These are phyloP conservation scores for Cancer borealis DNA, from an alignment of 2,888 invertebrate genomes.

Conservation along the genomic window DNA sequence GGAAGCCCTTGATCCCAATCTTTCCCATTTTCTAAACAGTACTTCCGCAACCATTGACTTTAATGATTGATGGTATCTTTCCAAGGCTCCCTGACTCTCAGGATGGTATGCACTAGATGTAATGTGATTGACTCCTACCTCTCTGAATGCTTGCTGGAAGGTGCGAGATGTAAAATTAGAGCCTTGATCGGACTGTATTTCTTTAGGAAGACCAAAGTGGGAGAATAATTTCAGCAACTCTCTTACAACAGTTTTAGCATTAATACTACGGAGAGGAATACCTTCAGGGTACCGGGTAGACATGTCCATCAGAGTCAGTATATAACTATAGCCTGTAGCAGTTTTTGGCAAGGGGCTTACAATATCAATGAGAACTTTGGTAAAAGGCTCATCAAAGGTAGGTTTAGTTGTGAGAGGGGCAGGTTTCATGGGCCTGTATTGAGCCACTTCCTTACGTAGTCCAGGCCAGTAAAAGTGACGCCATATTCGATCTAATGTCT, in stretches of 20 bases:
- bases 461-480: background rate
- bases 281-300: background rate
- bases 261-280: background rate
- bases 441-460: background rate
- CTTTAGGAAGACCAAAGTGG: slow-evolving; percentile 44
- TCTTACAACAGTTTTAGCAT: slow-evolving; percentile 16
- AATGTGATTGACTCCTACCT: slow-evolving; percentile 4
- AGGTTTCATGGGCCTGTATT: background rate
- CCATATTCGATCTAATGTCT: background rate
- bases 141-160: slow-evolving; percentile 17
- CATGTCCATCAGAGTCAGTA: too few species aligned
- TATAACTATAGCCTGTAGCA: background rate
- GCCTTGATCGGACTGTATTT: too few species aligned
- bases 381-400: background rate
- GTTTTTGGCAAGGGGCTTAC: background rate
- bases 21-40: slow-evolving; percentile 12
- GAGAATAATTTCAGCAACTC: background rate
- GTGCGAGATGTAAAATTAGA: slow-evolving; percentile 39
- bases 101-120: slow-evolving; percentile 29
- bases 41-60: slow-evolving; percentile 39
- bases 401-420: background rate
- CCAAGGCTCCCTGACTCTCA: slow-evolving; percentile 32
- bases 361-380: background rate
- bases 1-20: slow-evolving; percentile 49
- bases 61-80: slow-evolving; percentile 47